Percentiles rank a stretch among this genome's conserved stretches.
phyloP scores from a whole-genome alignment of 1,140 invertebrate species.

The Heliconius nattereri region DNA sequence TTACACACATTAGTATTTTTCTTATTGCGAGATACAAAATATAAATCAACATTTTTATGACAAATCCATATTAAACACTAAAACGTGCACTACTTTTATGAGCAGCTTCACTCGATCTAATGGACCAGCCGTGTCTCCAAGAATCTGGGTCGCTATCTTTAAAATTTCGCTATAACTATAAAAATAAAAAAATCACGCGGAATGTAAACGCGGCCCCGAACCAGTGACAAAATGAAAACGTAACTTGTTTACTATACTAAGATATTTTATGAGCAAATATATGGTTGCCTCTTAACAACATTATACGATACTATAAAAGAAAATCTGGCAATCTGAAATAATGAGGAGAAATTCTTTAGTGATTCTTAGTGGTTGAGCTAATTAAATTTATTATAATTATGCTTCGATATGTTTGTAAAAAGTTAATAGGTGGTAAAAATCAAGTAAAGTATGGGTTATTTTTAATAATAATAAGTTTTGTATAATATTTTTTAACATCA shows the following conservation, averaged over 20 bases:
- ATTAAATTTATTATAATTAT: neutral
- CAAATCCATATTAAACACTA: neutral
- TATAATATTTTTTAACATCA: no score
- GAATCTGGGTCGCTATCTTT: constrained; percentile 41
- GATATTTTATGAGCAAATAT: constrained; percentile 38
- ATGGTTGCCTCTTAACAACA: constrained; percentile 28
- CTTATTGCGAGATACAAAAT: no score
- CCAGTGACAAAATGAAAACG: constrained; percentile 39
- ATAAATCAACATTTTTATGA: neutral
- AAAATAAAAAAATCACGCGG: constrained; percentile 41
- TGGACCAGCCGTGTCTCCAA: constrained; percentile 3
- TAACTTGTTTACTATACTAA: constrained; percentile 42
- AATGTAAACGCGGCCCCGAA: constrained; percentile 37
- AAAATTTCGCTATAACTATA: constrained; percentile 38
- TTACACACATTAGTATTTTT: no score
- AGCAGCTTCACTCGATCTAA: neutral
- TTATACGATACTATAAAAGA: neutral
- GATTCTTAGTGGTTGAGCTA: neutral
- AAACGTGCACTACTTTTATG: constrained; percentile 31
- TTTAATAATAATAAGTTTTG: no score
- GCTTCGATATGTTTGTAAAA: neutral
- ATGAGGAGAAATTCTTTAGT: neutral
- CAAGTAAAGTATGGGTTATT: no score
- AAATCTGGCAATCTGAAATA: neutral
- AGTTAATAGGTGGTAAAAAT: no score